phyloP scores from a whole-genome alignment of 2,888 invertebrate species.

The Cryptocheilus praepositus region DNA sequence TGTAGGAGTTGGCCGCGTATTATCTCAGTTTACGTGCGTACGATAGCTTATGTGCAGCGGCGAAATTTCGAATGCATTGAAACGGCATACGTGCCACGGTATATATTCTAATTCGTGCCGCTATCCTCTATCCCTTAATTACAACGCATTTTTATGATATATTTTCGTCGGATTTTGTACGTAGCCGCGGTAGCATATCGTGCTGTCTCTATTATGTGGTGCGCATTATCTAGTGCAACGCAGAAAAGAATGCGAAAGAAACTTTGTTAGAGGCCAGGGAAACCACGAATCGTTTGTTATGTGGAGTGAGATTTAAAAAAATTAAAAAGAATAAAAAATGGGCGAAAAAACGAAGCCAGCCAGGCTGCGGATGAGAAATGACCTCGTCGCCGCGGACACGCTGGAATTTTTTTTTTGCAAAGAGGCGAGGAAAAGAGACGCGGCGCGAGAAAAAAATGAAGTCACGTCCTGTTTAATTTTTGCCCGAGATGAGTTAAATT shows the following conservation, averaged over 20 bases:
- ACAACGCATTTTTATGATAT: no score
- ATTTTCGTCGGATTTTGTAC: no score
- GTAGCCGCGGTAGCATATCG: no score
- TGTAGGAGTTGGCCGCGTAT: no score
- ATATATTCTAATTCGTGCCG: no score
- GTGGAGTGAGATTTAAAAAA: neutral
- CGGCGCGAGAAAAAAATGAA: constrained; percentile 17
- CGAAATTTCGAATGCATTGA: no score
- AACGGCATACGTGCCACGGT: no score
- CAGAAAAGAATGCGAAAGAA: constrained; percentile 11
- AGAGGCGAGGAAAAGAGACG: constrained; percentile 16
- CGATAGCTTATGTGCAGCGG: no score
- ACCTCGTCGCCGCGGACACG: constrained; percentile 25
- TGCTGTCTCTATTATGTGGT: no score
- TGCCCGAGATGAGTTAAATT: constrained; percentile 20
- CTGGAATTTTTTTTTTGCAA: constrained; percentile 26
- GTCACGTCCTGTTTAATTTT: constrained; percentile 28
- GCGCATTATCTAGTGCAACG: no score
- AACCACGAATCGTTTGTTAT: constrained; percentile 33
- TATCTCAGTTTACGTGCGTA: no score
- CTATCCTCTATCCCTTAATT: no score
- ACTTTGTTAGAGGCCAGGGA: constrained; percentile 15
- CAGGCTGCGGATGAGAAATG: constrained; percentile 43
- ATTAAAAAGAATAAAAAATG: constrained; percentile 15
- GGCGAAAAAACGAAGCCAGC: neutral